phyloP scores from a whole-genome alignment of 2,797 vertebrate species.

The Sparidentex hasta region DNA sequence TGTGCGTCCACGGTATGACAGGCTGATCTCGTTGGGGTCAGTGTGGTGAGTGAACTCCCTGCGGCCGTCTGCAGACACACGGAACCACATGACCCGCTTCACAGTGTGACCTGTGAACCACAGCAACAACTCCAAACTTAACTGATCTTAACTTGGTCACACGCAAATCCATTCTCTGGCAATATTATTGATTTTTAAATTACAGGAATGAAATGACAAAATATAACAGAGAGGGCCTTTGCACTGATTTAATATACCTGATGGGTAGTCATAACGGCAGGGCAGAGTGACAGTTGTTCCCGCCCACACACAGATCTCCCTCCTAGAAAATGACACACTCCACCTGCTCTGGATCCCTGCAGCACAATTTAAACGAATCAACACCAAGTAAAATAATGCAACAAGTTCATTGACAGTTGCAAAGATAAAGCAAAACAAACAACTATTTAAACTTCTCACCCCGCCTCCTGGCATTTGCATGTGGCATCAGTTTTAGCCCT shows the following conservation, averaged over 20 bases:
- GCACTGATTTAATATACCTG: slow-evolving; percentile 63
- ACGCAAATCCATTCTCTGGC: neutral
- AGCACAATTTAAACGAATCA: neutral
- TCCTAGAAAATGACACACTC: slow-evolving; percentile 85
- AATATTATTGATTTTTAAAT: neutral
- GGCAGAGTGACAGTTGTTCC: slow-evolving; percentile 86
- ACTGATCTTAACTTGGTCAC: no score
- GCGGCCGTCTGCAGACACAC: slow-evolving; percentile 79
- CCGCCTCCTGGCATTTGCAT: no score
- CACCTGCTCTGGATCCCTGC: slow-evolving; percentile 82
- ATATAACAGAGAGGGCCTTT: neutral
- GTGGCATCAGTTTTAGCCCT: no score
- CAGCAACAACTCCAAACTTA: neutral
- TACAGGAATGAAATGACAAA: neutral
- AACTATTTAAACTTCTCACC: no score
- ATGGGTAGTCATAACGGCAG: slow-evolving; percentile 86
- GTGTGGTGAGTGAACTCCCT: slow-evolving; percentile 84
- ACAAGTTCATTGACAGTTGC: neutral
- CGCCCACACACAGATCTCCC: slow-evolving; percentile 86
- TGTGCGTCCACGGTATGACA: slow-evolving; percentile 80
- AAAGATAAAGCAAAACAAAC: neutral
- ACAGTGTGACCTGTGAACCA: slow-evolving; percentile 76
- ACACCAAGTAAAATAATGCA: neutral
- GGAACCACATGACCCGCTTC: slow-evolving; percentile 86
- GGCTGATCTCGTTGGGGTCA: slow-evolving; percentile 79